phyloP scores from a whole-genome alignment of 2,113 vertebrate species.

The Alosa alosa region DNA sequence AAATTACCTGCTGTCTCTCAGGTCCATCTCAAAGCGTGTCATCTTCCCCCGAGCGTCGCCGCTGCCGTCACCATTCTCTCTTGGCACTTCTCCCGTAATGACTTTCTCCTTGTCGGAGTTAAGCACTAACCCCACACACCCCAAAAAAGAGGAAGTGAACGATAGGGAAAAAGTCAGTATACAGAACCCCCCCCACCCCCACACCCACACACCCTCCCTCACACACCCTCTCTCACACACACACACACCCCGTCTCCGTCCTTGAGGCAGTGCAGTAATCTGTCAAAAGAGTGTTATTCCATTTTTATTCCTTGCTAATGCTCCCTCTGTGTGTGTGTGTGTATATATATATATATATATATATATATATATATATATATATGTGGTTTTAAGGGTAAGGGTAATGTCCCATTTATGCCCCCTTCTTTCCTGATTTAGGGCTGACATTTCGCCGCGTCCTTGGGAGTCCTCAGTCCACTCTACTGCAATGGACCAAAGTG shows the following conservation, averaged over 20 bases:
- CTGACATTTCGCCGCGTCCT: neutral
- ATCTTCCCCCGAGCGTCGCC: constrained; percentile 65
- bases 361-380: too few relatives aligned
- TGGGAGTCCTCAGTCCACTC: neutral
- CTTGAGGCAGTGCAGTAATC: neutral
- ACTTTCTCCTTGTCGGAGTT: constrained; percentile 62
- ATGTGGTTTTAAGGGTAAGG: neutral
- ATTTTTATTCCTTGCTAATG: neutral
- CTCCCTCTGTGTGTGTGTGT: neutral
- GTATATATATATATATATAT: neutral
- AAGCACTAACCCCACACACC: constrained; percentile 65
- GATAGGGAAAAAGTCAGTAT: constrained; percentile 30
- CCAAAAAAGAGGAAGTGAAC: neutral
- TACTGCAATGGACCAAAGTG: neutral
- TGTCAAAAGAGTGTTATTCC: neutral
- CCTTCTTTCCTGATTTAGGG: constrained; percentile 2
- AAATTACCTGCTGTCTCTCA: constrained; percentile 85
- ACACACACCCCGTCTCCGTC: neutral
- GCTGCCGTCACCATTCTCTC: constrained; percentile 53
- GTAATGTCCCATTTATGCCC: neutral
- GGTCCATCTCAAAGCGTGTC: constrained; percentile 85
- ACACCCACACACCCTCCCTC: too few relatives aligned
- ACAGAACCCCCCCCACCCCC: constrained; percentile 24
- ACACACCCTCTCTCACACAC: neutral
- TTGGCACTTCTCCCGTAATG: constrained; percentile 48